phyloP scores from a whole-genome alignment of 2,113 vertebrate species.

The Nycticorax nycticorax region DNA sequence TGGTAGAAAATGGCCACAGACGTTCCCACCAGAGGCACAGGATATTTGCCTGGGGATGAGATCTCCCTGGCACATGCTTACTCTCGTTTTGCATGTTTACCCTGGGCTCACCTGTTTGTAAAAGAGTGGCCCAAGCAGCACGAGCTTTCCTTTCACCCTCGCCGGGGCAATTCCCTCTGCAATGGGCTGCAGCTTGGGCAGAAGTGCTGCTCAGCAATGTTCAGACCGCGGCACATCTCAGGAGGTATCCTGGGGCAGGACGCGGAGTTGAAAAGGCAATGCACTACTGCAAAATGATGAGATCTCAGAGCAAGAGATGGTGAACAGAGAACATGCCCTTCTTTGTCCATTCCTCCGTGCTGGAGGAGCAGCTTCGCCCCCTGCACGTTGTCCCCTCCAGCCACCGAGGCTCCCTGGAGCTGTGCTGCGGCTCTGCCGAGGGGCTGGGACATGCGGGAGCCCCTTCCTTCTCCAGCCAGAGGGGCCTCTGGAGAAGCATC shows the following conservation, averaged over 20 bases:
- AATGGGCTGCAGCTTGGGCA: neutral
- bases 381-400: neutral
- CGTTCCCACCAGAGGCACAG: constrained; percentile 13
- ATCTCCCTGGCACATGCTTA: neutral
- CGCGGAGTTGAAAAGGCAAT: neutral
- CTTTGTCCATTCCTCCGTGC: neutral
- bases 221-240: accelerated
- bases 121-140: neutral
- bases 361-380: neutral
- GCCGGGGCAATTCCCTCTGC: neutral
- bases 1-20: neutral
- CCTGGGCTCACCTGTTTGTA: neutral
- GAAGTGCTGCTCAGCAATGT: neutral
- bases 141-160: neutral
- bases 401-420: neutral
- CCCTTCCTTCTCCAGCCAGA: neutral
- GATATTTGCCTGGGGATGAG: neutral
- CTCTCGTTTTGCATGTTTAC: neutral
- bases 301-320: neutral
- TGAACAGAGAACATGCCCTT: neutral
- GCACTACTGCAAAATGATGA: neutral
- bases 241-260: neutral
- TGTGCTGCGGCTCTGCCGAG: neutral
- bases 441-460: neutral
- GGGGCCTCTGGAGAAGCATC: neutral